phyloP scores from a whole-genome alignment of 2,888 invertebrate species.

The Alloscopus bannaensis region DNA sequence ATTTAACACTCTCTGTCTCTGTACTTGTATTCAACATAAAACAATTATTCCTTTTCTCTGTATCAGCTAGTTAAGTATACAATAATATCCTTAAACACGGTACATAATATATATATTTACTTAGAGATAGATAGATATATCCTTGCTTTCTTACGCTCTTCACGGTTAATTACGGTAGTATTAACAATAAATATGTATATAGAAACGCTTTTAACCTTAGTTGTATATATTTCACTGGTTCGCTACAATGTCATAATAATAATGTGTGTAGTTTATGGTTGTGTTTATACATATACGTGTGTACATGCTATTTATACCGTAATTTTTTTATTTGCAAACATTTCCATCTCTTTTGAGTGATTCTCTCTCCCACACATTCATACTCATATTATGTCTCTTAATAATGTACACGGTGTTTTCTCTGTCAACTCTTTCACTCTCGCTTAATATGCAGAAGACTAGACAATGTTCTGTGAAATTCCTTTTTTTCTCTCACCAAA shows the following conservation, averaged over 20 bases:
- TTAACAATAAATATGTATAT: slow-evolving; percentile 65
- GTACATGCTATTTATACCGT: slow-evolving; percentile 33
- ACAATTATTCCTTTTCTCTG: slow-evolving; percentile 31
- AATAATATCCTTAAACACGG: slow-evolving; percentile 7
- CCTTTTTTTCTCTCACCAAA: background rate
- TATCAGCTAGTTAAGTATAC: slow-evolving; percentile 18
- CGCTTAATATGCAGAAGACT: slow-evolving; percentile 59
- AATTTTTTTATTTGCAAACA: slow-evolving; percentile 49
- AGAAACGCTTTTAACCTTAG: no score
- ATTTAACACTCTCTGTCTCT: slow-evolving; percentile 61
- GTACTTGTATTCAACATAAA: slow-evolving; percentile 57
- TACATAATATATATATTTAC: background rate
- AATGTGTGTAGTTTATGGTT: no score
- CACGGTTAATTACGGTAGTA: slow-evolving; percentile 37
- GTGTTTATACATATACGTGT: background rate
- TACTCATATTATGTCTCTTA: no score
- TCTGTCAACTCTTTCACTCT: no score
- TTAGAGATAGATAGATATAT: no score
- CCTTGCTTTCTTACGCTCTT: background rate
- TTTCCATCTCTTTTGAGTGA: slow-evolving; percentile 55
- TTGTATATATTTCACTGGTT: slow-evolving; percentile 47
- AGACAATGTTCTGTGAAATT: slow-evolving; percentile 46
- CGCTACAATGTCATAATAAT: slow-evolving; percentile 23
- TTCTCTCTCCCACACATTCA: no score
- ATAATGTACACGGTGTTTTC: slow-evolving; percentile 38